Base-by-base conservation (phyloP, 2,113 vertebrate genomes). In the Atrichornis clamosus region DNA sequence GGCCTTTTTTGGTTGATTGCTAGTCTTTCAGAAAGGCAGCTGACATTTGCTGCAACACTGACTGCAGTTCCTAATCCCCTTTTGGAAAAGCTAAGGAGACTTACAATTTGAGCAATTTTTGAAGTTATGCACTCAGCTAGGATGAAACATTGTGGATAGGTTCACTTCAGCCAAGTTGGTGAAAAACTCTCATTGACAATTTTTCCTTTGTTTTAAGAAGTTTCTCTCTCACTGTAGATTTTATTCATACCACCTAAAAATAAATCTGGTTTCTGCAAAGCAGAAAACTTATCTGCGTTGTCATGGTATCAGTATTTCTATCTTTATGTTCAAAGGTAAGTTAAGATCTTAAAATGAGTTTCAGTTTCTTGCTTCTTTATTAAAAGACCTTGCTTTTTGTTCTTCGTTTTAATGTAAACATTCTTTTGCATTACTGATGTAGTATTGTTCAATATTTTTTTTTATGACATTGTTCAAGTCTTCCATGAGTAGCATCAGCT, bases 161-260 rank as follows among this genome's bases (percentile, higher is more conserved):
- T 90, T 96, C 42, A 56, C 60, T 91, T 94, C 74, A 95, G 65
- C 86, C 91, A 97, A 95, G 92, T 16, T 69, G 83, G 91, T 64
- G 70, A 90, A 97, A 95, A 82, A 13, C 5, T 84, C 52, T 83
- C 77, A 42, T 80, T 96, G 84, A 70, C 87, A 96, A 58, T 35
- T 96, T 94, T 96, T 92, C 35, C 44, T 96, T 97, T 97, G 49
- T 89, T 90, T 97, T 96, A 94, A 70, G 30, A 95, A 96, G 83
- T 83, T 95, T 64, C 39, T 84, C 56, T 96, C 85, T 95, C 75
- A 75, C 42, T 52, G 59, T 55, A 79, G 68, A 79, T 97, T 97
- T 96, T 65, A 96, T 93, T 97, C 86, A 91, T 77, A 89, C 15
- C 28, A 94, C 92, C 96, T 97, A 95, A 98, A 97, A 97, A 94